A percentile compares a stretch with the other conserved stretches of the same genome.
Conservation (phyloP, 2,113 vertebrate species). For the Mus musculus region DNA sequence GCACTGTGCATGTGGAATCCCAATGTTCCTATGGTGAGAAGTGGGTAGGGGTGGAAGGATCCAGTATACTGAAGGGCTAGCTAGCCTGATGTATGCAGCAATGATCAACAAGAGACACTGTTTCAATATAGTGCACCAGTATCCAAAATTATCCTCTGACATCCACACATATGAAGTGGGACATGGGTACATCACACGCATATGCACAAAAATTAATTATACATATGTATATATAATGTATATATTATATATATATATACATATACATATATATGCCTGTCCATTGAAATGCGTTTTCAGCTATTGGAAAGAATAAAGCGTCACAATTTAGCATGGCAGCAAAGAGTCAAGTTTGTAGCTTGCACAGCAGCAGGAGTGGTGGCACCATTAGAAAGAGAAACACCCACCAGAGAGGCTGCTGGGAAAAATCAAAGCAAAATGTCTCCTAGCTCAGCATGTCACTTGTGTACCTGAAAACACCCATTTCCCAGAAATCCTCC, state of each 20-base stretch:
- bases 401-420: background rate
- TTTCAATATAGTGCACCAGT: background rate
- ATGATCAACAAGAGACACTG: background rate
- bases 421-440: background rate
- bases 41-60: background rate
- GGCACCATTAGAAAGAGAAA: background rate
- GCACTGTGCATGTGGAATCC: background rate
- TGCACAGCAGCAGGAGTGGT: background rate
- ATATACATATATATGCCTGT: background rate
- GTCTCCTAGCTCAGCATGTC: background rate
- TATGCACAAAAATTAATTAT: background rate
- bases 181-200: background rate
- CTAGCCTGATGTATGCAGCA: background rate
- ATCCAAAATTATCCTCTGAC: background rate
- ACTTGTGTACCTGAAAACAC: background rate
- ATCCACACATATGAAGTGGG: background rate
- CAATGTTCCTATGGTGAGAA: no score
- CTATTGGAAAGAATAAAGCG: background rate
- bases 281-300: background rate
- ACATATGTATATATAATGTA: no score
- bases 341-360: background rate
- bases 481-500: background rate
- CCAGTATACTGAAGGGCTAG: background rate
- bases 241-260: no score
- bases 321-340: background rate